These are phyloP conservation scores for Carapus acus DNA, from an alignment of 2,797 vertebrate species.

Conservation along the genomic window DNA sequence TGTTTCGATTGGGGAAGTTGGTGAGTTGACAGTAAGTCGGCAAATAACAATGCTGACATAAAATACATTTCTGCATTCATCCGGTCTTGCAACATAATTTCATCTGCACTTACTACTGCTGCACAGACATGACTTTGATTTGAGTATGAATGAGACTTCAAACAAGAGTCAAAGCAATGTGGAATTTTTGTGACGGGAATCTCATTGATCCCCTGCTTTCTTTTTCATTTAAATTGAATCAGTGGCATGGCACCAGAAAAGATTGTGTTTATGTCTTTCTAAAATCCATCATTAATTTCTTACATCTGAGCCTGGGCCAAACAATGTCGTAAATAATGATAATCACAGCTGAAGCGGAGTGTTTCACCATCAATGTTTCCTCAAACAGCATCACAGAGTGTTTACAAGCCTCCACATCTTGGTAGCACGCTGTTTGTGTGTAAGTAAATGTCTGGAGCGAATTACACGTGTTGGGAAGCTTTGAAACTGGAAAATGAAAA, in stretches of 20 bases:
- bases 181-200: slow-evolving; percentile 72
- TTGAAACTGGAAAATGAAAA: slow-evolving; percentile 21
- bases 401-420: slow-evolving; percentile 47
- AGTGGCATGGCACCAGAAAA: slow-evolving; percentile 67
- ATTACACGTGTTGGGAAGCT: slow-evolving; percentile 43
- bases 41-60: too few relatives aligned
- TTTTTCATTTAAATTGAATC: slow-evolving; percentile 76
- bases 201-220: slow-evolving; percentile 72
- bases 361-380: slow-evolving; percentile 45
- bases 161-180: slow-evolving; percentile 69
- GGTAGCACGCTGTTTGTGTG: slow-evolving; percentile 26
- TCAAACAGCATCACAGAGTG: slow-evolving; percentile 37
- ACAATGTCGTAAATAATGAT: slow-evolving; percentile 63
- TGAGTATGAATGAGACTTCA: slow-evolving; percentile 69
- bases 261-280: slow-evolving; percentile 63
- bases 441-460: slow-evolving; percentile 42
- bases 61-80: slow-evolving; percentile 43
- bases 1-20: slow-evolving; percentile 14
- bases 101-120: slow-evolving; percentile 61
- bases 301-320: slow-evolving; percentile 57
- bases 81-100: slow-evolving; percentile 58
- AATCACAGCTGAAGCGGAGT: slow-evolving; percentile 56
- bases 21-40: slow-evolving; percentile 32
- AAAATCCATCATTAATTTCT: slow-evolving; percentile 72
- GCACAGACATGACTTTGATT: slow-evolving; percentile 72